Base-by-base conservation (phyloP, 2,888 invertebrate species). In the Pecten maximus region DNA sequence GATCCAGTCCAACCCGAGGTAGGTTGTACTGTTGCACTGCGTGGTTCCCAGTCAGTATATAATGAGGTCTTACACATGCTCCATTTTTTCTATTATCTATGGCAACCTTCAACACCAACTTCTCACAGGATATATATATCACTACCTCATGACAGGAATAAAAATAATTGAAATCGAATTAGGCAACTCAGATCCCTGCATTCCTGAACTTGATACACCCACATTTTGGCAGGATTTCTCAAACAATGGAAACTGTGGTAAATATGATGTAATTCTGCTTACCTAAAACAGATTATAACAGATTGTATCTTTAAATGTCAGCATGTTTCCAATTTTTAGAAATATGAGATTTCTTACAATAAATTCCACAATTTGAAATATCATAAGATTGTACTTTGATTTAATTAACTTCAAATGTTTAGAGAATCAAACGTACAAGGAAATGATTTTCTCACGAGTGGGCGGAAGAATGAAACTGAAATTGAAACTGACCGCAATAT, bases 401-500 rank as follows among this genome's bases (percentile, higher is more conserved):
- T 60, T 2, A 60, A 74, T 74, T 35, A 74, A 35, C 35, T 74
- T 74, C 74, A 74, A 74, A 74, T 28, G 6, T 74, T 74, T 2
- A 35, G 74, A 74, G 28, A 35, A 74, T 74, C 35, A 28, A 35
- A 74, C 74, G 35, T 74, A 74, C 28, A 1, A 74, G 74, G 35
- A 28, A 74, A 28, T 74, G 74, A 74, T 28, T 74, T 74, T 74
- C 74, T 74, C 74, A 74, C 74, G 28, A 74, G 74, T 74, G 74
- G 54, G 54, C 54, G 54, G 54, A 74, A 74, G 74, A 74, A 28
- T 74, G 74, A 35, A 74, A 54, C 35, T 28, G 74, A 74, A 74
- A 74, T 74, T 74, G 74, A 74, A 74, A 74, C 74, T 74, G 74
- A 74, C 74, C 74, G 35, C 74, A 74, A 74, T 74, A 74, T 74